These are phyloP conservation scores for Acipenser transmontanus DNA, from an alignment of 2,797 vertebrate genomes.

Conservation along the genomic window DNA sequence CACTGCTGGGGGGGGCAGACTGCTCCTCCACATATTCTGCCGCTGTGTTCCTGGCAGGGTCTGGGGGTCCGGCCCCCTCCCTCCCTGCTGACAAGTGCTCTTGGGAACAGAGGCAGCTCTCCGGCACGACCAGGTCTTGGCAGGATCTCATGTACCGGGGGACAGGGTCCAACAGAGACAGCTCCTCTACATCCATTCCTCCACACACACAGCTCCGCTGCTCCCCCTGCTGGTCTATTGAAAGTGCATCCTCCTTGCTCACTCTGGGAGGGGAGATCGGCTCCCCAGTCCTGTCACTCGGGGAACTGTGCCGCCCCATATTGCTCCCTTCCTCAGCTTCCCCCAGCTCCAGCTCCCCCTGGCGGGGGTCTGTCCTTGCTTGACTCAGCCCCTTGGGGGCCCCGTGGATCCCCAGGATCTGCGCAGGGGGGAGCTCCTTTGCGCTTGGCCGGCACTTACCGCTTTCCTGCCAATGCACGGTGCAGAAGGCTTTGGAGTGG, in stretches of 20 bases:
- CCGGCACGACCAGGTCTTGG: slow-evolving; percentile 57
- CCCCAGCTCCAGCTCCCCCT: slow-evolving; percentile 25
- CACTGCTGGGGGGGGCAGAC: too few species aligned
- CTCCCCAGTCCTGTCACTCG: too few species aligned
- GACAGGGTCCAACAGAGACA: slow-evolving; percentile 60
- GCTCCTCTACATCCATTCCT: slow-evolving; percentile 51
- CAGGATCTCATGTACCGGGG: slow-evolving; percentile 67
- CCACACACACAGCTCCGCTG: slow-evolving; percentile 18
- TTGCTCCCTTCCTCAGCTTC: slow-evolving; percentile 19
- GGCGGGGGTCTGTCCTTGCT: slow-evolving; percentile 31
- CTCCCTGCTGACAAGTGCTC: slow-evolving; percentile 7
- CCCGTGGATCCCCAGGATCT: slow-evolving; percentile 84
- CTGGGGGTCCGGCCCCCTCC: background rate
- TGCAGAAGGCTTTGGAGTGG: slow-evolving; percentile 96
- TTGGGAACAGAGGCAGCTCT: slow-evolving; percentile 46
- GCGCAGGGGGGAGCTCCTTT: slow-evolving; percentile 83
- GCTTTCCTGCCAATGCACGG: slow-evolving; percentile 93
- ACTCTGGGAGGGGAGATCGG: slow-evolving; percentile 1
- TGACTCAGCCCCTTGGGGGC: slow-evolving; percentile 20
- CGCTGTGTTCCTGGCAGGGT: too few species aligned
- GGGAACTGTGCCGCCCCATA: background rate
- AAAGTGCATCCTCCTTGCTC: slow-evolving; percentile 29
- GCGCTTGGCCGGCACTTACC: slow-evolving; percentile 78
- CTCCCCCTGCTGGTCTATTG: slow-evolving; percentile 27
- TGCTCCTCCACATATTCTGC: too few species aligned